phyloP scores from a whole-genome alignment of 2,888 invertebrate species.

The Metallyticus violacea region DNA sequence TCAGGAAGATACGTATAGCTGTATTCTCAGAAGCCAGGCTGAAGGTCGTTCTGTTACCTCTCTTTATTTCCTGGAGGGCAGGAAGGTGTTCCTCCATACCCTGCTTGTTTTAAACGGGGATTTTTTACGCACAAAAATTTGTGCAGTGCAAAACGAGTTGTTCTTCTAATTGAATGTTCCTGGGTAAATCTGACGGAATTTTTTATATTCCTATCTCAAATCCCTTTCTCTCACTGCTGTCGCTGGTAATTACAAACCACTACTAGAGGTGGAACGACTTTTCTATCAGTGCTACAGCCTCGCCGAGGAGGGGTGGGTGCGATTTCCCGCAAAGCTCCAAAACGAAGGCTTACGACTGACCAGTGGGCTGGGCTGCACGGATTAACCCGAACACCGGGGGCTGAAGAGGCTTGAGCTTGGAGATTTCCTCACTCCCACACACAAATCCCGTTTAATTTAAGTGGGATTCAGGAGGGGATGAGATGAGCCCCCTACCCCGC shows the following conservation, averaged over 20 bases:
- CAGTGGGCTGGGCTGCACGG: background rate
- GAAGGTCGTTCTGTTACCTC: no score
- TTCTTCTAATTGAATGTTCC: background rate
- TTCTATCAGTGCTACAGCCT: background rate
- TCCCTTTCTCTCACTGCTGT: background rate
- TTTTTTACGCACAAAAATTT: background rate
- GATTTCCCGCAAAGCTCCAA: background rate
- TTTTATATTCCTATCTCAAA: background rate
- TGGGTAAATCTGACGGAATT: background rate
- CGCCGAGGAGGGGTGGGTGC: background rate
- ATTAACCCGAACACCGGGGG: background rate
- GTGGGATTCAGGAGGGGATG: slow-evolving; percentile 20
- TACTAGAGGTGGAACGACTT: background rate
- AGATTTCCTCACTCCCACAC: slow-evolving; percentile 18
- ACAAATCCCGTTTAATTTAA: slow-evolving; percentile 28
- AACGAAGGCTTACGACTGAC: slow-evolving; percentile 7
- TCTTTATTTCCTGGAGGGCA: no score
- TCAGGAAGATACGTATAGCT: no score
- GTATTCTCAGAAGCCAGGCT: no score
- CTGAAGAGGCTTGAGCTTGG: background rate
- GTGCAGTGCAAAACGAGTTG: background rate
- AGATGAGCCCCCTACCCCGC: background rate
- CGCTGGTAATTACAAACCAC: background rate
- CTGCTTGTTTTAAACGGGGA: no score
- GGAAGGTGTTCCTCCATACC: no score